Conservation (phyloP, 2,797 vertebrate species). For the Melanotaenia trifasciata region DNA sequence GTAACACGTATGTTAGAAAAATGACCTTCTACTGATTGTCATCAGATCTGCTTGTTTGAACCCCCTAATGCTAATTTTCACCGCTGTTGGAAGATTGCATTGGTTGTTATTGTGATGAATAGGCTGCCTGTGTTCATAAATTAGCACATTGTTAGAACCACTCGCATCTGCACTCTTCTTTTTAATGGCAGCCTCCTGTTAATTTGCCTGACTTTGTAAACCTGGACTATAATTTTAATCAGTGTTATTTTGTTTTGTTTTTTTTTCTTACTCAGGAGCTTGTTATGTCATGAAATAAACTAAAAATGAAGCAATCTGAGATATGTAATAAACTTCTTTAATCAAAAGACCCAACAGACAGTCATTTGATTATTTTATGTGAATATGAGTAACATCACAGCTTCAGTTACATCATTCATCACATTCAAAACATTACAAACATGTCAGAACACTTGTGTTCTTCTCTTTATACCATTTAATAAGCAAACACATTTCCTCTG, state of each 20-base stretch:
- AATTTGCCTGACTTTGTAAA: constrained; percentile 2
- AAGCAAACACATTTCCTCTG: constrained; percentile 28
- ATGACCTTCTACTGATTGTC: neutral
- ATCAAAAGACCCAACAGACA: neutral
- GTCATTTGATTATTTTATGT: neutral
- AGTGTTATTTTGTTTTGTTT: constrained; percentile 6
- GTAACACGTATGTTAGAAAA: neutral
- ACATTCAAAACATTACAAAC: constrained; percentile 15
- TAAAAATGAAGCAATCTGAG: constrained; percentile 16
- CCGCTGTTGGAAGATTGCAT: neutral
- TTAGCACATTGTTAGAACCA: constrained; percentile 14
- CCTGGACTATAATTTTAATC: constrained; percentile 22
- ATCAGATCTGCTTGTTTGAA: constrained; percentile 5
- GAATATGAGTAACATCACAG: constrained; percentile 2
- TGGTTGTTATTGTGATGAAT: constrained; percentile 9
- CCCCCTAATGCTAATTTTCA: neutral
- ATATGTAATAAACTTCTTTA: neutral
- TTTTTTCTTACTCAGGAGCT: neutral
- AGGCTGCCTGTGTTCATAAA: constrained; percentile 16
- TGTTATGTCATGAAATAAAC: neutral
- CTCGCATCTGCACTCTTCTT: neutral
- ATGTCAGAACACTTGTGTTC: neutral
- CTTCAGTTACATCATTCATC: constrained; percentile 10
- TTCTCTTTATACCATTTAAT: constrained; percentile 26
- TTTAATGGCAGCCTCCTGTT: neutral